Base-by-base conservation (phyloP, 2,113 vertebrate species). In the Hassar affinis region DNA sequence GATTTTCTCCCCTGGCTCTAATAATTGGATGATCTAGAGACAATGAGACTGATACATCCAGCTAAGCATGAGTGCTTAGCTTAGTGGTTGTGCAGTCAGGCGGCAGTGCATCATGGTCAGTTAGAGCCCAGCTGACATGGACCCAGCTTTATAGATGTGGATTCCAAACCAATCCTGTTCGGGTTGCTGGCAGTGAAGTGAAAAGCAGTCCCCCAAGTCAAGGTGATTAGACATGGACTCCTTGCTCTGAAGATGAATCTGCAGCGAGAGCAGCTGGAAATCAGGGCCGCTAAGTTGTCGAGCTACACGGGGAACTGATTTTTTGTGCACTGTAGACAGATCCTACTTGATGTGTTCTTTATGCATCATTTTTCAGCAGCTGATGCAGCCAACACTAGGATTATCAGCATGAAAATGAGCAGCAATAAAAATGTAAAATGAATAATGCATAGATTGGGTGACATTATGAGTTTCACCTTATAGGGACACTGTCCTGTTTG, bases 161-260 rank as follows among this genome's bases (percentile, higher is more conserved):
- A 54, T 51, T 79, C 35, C 49, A 33, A 33, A 80, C 79, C 76
- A 66, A 75, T 66, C n/a, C 59, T 47, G 15, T 72, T 84, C 72
- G 12, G n/a, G 68, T 81, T 52, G 78, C 56, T 79, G 79, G 83
- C 30, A 66, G 42, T 64, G 45, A 79, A 84, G 71, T 72, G 80
- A 72, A 76, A 86, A 83, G 59, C 45, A 54, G 42, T 76, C 56
- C 80, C 78, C 47, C 59, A 71, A 86, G 62, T 84, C 61, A 79
- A 86, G 62, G 57, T 71, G 79, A 86, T 88, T 88, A 86, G 82
- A 81, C 79, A 88, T 81, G 85, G 87, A 77, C 83, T 72, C 49
- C 72, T 85, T 85, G 81, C 30, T 72, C 85, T 84, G 85, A 75
- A 84, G 82, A 79, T 79, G 78, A 54, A 79, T 78, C 75, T 47